Evolutionary conservation across 2,797 vertebrate genomes (phyloP).

Genomic region (Esox lucius): DNA sequence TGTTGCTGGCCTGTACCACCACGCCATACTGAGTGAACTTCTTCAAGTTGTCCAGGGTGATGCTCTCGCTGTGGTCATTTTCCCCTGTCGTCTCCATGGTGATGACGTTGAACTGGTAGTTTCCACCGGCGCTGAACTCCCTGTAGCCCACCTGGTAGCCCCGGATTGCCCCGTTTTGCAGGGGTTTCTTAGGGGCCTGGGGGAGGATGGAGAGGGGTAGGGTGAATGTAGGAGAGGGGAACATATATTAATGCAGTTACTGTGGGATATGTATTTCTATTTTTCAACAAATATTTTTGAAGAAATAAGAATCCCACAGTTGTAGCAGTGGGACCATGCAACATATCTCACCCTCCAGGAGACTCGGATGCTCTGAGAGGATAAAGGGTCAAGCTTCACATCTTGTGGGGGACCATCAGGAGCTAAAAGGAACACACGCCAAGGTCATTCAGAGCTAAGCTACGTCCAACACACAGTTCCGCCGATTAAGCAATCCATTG

Average conservation of each 20-base stretch:
- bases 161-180: slow-evolving; percentile 93
- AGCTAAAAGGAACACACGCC: slow-evolving; percentile 70
- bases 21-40: slow-evolving; percentile 98
- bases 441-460: slow-evolving; percentile 31
- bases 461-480: background rate
- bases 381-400: slow-evolving; percentile 92
- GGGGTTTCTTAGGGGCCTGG: slow-evolving; percentile 90
- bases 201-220: background rate
- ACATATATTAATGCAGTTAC: background rate
- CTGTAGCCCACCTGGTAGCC: slow-evolving; percentile 97
- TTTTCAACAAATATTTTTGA: background rate
- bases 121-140: slow-evolving; percentile 92
- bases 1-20: slow-evolving; percentile 96
- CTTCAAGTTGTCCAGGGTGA: slow-evolving; percentile 92
- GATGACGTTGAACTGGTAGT: slow-evolving; percentile 97
- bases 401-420: slow-evolving; percentile 96
- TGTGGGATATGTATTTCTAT: background rate
- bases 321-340: background rate
- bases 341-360: slow-evolving; percentile 88
- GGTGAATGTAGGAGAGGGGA: background rate
- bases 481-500: background rate
- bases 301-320: background rate
- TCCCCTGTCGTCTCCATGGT: slow-evolving; percentile 94
- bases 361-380: slow-evolving; percentile 95
- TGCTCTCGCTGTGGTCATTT: slow-evolving; percentile 92